Conservation (phyloP, 53 echinoderm and acorn worm genomes). For the Apostichopus leukothele region DNA sequence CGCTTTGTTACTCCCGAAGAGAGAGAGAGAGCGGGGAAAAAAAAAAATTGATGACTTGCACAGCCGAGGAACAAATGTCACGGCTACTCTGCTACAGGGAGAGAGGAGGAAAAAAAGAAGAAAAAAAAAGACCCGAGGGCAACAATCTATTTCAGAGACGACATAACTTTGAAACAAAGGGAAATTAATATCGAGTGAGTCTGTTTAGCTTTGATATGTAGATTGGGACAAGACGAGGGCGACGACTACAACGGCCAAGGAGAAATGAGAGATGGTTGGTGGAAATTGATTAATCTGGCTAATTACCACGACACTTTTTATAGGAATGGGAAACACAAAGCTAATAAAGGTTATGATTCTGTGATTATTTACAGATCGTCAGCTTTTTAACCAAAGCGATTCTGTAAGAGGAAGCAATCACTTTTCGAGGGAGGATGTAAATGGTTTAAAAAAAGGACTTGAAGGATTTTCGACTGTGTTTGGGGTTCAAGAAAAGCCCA, state of each 20-base stretch:
- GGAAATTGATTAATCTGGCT: neutral
- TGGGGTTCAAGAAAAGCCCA: no score
- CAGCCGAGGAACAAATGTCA: slow-evolving; percentile 39
- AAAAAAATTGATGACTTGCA: slow-evolving; percentile 40
- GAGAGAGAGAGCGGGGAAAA: no score
- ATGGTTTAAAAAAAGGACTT: no score
- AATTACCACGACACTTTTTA: no score
- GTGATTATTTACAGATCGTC: no score
- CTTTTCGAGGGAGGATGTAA: no score
- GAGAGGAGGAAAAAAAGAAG: neutral
- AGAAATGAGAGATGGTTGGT: neutral
- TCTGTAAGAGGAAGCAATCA: no score
- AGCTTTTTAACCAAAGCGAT: no score
- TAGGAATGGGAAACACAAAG: no score
- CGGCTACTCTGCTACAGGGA: neutral
- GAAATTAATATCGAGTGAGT: slow-evolving; percentile 4
- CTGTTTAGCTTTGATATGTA: no score
- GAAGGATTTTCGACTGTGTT: no score
- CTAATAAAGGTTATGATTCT: no score
- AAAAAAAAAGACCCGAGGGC: slow-evolving; percentile 32
- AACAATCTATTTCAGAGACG: slow-evolving; percentile 21
- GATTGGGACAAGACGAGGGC: neutral
- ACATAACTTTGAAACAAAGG: slow-evolving; percentile 36
- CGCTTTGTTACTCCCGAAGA: slow-evolving; percentile 45
- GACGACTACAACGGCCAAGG: neutral